Evolutionary conservation across 2,797 vertebrate species (phyloP).

Genomic region (Nasua narica): DNA sequence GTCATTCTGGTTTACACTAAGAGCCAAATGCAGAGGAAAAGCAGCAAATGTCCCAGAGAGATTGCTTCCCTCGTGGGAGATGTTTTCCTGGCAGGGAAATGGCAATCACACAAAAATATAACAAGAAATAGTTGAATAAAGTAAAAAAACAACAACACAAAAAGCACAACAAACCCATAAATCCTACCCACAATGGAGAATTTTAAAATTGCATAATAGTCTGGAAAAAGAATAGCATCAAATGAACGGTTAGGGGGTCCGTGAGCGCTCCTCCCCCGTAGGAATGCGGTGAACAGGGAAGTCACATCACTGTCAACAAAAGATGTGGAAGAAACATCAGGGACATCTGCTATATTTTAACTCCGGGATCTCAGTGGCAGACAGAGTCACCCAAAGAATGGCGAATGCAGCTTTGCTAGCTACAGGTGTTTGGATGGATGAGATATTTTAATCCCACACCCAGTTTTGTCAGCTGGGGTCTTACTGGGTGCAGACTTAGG

Average conservation of each 20-base stretch:
- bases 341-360: neutral
- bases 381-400: neutral
- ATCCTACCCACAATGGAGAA: neutral
- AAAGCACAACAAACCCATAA: neutral
- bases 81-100: neutral
- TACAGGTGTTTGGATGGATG: neutral
- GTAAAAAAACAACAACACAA: neutral
- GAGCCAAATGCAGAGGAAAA: neutral
- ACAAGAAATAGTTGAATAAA: neutral
- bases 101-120: neutral
- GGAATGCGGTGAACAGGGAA: neutral
- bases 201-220: neutral
- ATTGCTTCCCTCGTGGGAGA: neutral
- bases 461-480: neutral
- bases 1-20: constrained; percentile 2
- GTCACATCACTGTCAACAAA: neutral
- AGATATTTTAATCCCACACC: neutral
- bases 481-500: neutral
- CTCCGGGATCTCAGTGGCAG: neutral
- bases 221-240: neutral
- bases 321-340: neutral
- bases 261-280: neutral
- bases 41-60: neutral
- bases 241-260: neutral
- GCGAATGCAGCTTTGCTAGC: neutral